Percentiles rank a stretch among this genome's conserved stretches.
These are phyloP conservation scores for Zapornia atra DNA, from an alignment of 2,113 vertebrate genomes.

Conservation along the genomic window DNA sequence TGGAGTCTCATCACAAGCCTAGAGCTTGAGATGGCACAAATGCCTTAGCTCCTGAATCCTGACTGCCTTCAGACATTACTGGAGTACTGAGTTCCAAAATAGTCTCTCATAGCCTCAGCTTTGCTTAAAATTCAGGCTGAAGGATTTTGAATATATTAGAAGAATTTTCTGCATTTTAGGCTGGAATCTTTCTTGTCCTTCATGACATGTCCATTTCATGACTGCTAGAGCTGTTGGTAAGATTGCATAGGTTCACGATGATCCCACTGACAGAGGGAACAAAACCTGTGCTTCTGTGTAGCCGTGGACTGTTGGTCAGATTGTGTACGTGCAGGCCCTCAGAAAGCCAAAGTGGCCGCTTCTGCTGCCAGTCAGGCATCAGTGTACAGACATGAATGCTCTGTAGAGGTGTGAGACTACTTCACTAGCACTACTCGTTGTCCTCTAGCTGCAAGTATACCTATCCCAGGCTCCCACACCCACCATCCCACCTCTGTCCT, in stretches of 20 bases:
- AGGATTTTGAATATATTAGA: background rate
- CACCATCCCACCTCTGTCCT: background rate
- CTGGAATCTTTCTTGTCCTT: background rate
- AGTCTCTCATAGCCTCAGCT: background rate
- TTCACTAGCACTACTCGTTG: background rate
- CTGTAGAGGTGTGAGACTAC: background rate
- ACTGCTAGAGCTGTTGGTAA: background rate
- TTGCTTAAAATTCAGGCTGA: background rate
- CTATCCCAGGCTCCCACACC: rapidly evolving
- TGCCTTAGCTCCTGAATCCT: background rate
- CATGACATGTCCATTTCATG: rapidly evolving
- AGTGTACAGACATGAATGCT: background rate
- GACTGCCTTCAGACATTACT: background rate
- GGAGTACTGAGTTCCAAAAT: background rate
- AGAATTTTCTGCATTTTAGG: background rate
- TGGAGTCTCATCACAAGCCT: background rate
- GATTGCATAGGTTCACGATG: background rate
- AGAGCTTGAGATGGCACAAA: background rate
- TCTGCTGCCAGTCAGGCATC: background rate
- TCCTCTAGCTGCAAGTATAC: background rate
- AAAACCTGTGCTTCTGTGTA: background rate
- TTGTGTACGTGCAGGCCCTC: background rate
- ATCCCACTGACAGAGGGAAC: background rate
- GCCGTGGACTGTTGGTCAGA: background rate
- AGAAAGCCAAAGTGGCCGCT: background rate